phyloP scores from a whole-genome alignment of 2,113 vertebrate species.

The Macquaria ambigua region DNA sequence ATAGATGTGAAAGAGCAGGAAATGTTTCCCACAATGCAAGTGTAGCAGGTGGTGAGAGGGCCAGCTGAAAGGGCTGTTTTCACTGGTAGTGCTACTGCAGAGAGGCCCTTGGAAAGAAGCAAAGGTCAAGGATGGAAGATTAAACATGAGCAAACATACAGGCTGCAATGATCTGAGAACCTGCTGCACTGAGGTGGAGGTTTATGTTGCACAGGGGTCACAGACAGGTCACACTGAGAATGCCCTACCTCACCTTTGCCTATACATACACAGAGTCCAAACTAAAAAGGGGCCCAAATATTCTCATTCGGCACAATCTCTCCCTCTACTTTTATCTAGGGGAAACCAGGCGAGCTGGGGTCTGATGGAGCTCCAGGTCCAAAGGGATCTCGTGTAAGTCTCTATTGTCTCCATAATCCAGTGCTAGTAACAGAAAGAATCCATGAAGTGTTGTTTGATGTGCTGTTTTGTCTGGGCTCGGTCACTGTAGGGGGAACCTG shows the following conservation, averaged over 20 bases:
- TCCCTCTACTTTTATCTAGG: conserved; percentile 67
- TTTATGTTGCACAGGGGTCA: conserved; percentile 55
- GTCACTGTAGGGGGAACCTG: conserved; percentile 85
- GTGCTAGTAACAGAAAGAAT: conserved; percentile 34
- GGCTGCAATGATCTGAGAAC: conserved; percentile 34
- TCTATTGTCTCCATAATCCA: conserved; percentile 52
- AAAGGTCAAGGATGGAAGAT: conserved; percentile 68
- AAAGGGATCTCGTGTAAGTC: conserved; percentile 79
- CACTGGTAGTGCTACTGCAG: conserved; percentile 16
- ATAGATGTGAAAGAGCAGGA: conserved; percentile 41
- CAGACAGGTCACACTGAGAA: conserved; percentile 46
- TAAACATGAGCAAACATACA: conserved; percentile 56
- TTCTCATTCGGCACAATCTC: conserved; percentile 31
- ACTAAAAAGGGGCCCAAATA: conserved; percentile 36
- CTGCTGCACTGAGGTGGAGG: conserved; percentile 30
- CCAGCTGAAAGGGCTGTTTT: conserved; percentile 37
- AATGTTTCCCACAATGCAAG: conserved; percentile 73
- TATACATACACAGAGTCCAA: conserved; percentile 19
- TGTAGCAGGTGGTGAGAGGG: conserved; percentile 68
- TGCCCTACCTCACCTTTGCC: conserved; percentile 31
- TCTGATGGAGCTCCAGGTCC: conserved; percentile 70
- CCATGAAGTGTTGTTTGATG: conserved; percentile 29
- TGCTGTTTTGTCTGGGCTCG: conserved; percentile 50
- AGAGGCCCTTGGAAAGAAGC: conserved; percentile 29
- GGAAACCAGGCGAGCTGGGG: conserved; percentile 78